Evolutionary conservation across 2,113 vertebrate species (phyloP), one percentile per base, ranked within the genome.

Genomic region (Xiphophorus couchianus): DNA sequence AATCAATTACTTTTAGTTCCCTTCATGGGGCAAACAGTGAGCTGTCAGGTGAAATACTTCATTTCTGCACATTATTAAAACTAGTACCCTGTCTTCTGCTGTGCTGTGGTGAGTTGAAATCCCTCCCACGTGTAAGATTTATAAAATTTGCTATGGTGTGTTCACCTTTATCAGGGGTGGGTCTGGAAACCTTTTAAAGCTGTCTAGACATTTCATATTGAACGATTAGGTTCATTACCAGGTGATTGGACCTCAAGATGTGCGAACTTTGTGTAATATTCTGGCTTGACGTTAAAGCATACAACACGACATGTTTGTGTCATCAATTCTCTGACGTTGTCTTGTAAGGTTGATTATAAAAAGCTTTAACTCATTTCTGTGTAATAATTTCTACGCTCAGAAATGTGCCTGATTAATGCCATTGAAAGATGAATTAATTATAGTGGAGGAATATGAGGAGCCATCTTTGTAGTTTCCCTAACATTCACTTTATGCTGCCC

Each of bases 141-240:
- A 48, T 73, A 61, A 48, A 75, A 76, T 65, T 28, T 58, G 39
- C 29, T 35, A 42, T 63, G 7, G 71, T 27, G 51, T 68, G 17
- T 62, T 33, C 44, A 58, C 58, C 13, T 77, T 73, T 84, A 25
- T 72, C 81, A 17, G 79, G 69, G 72, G 74, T 13, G 62, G 37
- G 3, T 69, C 62, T 63, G 70, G 11, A 76, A 84, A 79, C 73
- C 70, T 86, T 85, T 81, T 73, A 28, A 76, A 82, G n/a, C 65
- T 79, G 83, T 85, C 83, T 51, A 39, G 73, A 84, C 62, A 62
- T 14, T 81, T 88, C 68, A 76, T 71, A 79, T 28, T 90, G 80
- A 92, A 48, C 74, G 85, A 90, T 92, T 82, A 77, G 70, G 19
- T 82, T 66, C 61, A 79, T 88, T 78, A 81, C 42, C 35, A 74